Evolutionary conservation across 2,888 invertebrate genomes (phyloP).

Genomic region (Congeria kusceri): DNA sequence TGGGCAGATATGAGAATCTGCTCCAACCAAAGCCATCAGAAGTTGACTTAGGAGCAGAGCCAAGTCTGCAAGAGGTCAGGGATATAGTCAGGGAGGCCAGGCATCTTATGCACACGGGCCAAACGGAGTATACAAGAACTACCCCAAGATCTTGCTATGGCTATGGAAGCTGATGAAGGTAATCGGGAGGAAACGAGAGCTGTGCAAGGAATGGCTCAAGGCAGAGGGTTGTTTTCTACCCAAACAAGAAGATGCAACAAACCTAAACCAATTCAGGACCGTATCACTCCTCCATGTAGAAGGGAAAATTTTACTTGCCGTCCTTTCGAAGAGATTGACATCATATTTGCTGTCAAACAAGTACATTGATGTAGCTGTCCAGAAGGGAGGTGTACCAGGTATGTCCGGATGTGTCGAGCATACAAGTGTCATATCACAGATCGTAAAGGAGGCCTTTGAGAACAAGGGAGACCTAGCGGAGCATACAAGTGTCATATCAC

Average conservation of each 20-base stretch:
- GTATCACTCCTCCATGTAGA: constrained; percentile 48
- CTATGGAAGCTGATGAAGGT: constrained; percentile 17
- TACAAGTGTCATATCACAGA: constrained; percentile 27
- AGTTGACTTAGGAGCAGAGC: constrained; percentile 17
- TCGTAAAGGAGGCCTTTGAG: constrained; percentile 33
- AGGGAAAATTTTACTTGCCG: constrained; percentile 44
- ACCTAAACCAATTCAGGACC: constrained; percentile 44
- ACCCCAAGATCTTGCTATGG: constrained; percentile 13
- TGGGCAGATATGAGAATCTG: constrained; percentile 11
- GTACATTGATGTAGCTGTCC: constrained; percentile 9
- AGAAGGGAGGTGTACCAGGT: constrained; percentile 20
- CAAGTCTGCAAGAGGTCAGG: constrained; percentile 17
- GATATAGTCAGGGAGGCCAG: constrained; percentile 23
- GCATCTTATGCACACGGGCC: constrained; percentile 23
- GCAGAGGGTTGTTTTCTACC: constrained; percentile 22
- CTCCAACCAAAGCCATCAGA: constrained; percentile 12
- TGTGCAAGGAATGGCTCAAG: constrained; percentile 22
- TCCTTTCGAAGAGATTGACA: neutral
- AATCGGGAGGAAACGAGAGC: constrained; percentile 17
- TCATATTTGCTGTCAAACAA: constrained; percentile 9
- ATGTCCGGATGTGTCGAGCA: constrained; percentile 42
- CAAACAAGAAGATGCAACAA: constrained; percentile 21
- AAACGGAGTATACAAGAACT: constrained; percentile 14
- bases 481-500: constrained; percentile 9
- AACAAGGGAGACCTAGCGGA: constrained; percentile 19